Conservation (phyloP, 2,888 invertebrate species). For the Sycophila texana region DNA sequence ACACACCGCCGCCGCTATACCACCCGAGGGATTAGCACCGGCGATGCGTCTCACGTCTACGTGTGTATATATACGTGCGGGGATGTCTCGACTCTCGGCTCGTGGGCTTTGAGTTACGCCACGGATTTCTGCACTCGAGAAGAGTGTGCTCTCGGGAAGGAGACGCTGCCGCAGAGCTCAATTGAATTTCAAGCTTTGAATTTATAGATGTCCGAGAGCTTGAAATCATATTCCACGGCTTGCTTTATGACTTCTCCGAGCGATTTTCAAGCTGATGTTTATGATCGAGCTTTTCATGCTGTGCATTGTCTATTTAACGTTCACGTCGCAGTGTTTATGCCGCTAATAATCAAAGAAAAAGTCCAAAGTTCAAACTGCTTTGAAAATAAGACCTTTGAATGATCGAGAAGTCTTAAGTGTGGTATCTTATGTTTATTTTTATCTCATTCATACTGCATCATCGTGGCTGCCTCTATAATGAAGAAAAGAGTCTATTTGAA, state of each 20-base stretch:
- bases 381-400: too few species aligned
- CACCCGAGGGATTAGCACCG: constrained; percentile 46
- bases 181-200: constrained; percentile 38
- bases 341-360: too few species aligned
- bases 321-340: too few species aligned
- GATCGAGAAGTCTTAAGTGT: too few species aligned
- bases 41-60: background rate
- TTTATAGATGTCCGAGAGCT: constrained; percentile 26
- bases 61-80: constrained; percentile 22
- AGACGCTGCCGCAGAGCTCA: background rate
- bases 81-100: background rate
- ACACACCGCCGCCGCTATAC: background rate
- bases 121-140: constrained; percentile 33
- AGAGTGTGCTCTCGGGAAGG: background rate
- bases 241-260: constrained; percentile 6
- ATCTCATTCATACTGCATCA: too few species aligned
- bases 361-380: too few species aligned
- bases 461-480: too few species aligned
- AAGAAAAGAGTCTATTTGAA: too few species aligned
- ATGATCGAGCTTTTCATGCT: too few species aligned
- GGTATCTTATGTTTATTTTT: too few species aligned
- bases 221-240: background rate
- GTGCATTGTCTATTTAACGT: too few species aligned
- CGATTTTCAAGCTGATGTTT: constrained; percentile 3
- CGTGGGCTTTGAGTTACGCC: constrained; percentile 43